phyloP scores from a whole-genome alignment of 2,797 vertebrate species.

The Rhinella marina region DNA sequence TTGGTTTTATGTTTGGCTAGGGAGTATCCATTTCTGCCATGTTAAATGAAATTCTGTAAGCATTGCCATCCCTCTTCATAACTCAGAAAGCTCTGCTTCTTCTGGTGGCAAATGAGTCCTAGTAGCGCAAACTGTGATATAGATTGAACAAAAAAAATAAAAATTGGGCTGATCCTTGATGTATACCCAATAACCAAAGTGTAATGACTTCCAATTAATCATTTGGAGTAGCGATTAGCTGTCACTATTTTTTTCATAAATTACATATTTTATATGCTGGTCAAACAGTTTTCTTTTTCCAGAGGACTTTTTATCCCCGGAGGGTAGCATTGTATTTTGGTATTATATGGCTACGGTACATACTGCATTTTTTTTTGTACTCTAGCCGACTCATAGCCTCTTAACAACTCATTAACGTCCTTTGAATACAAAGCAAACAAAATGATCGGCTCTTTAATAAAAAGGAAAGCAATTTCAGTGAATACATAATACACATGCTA shows the following conservation, averaged over 20 bases:
- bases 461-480: not conserved
- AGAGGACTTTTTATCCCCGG: not conserved
- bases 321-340: not conserved
- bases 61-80: not conserved
- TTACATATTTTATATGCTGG: conserved; percentile 1
- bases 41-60: not conserved
- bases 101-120: not conserved
- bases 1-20: too few species aligned
- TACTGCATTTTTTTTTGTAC: not conserved
- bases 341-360: not conserved
- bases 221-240: not conserved
- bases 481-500: not conserved
- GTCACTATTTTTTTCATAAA: not conserved
- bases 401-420: not conserved
- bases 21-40: not conserved
- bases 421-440: not conserved
- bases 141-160: not conserved
- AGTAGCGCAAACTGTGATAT: not conserved
- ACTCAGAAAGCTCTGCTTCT: not conserved
- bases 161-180: not conserved
- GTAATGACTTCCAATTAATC: not conserved
- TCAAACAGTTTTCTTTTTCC: not conserved
- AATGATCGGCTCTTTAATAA: not conserved
- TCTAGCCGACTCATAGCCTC: not conserved
- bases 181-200: not conserved